A percentile compares a stretch with the other conserved stretches of the same genome.
These are phyloP conservation scores for Gobius niger DNA, from an alignment of 2,113 vertebrate species.

Conservation along the genomic window DNA sequence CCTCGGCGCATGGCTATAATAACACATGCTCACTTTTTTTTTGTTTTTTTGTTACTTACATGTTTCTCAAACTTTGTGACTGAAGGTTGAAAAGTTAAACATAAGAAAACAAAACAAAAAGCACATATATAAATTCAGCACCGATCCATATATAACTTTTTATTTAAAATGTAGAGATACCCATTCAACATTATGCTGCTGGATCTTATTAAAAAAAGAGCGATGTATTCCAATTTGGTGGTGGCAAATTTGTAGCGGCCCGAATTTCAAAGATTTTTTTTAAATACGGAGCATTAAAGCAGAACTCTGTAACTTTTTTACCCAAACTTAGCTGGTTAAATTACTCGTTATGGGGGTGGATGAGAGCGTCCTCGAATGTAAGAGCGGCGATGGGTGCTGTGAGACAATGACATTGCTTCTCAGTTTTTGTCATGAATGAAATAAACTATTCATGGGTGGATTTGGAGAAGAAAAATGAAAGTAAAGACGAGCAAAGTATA, in stretches of 20 bases:
- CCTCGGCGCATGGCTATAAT: slow-evolving; percentile 90
- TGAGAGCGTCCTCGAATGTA: not conserved
- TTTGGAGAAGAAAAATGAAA: too few species aligned
- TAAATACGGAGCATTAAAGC: slow-evolving; percentile 38
- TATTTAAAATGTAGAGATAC: slow-evolving; percentile 99
- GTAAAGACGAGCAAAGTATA: too few species aligned
- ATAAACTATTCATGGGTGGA: too few species aligned
- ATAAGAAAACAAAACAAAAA: slow-evolving; percentile 91
- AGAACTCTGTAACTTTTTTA: not conserved
- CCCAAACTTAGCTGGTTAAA: not conserved
- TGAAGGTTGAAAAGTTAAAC: slow-evolving; percentile 94
- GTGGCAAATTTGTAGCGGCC: slow-evolving; percentile 61
- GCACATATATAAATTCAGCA: slow-evolving; percentile 99
- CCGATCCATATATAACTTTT: slow-evolving; percentile 99
- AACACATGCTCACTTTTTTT: slow-evolving; percentile 84
- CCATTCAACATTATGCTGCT: slow-evolving; percentile 99
- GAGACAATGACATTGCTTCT: not conserved
- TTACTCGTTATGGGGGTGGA: not conserved
- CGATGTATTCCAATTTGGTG: slow-evolving; percentile 77
- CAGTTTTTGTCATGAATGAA: not conserved
- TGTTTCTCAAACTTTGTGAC: slow-evolving; percentile 97
- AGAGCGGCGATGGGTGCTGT: too few species aligned
- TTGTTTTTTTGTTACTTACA: slow-evolving; percentile 86
- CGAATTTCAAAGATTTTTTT: slow-evolving; percentile 66
- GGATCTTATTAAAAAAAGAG: slow-evolving; percentile 83